Base-by-base conservation (phyloP, 2,888 invertebrate genomes). In the Eilema depressum region DNA sequence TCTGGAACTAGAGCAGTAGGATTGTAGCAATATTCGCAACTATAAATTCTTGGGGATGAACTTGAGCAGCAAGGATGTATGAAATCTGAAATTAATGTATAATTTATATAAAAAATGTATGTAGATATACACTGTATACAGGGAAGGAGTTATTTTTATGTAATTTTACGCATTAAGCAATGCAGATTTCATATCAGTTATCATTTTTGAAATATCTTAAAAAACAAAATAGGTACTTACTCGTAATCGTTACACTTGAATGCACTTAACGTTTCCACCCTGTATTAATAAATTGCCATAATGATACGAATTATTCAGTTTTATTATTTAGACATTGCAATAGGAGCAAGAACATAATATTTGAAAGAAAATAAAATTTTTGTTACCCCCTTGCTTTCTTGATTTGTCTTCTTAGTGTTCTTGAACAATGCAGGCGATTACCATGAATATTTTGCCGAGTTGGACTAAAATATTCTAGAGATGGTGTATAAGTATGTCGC, bases 31-130 rank as follows among this genome's bases (percentile, higher is more conserved):
- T 75, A 75, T 78, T 79, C 78, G 69, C 79, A 71, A 75, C 76
- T 80, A 83, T 82, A 85, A 86, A 85, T 87, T 85, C 87, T 84
- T 81, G 81, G 61, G 62, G 67, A 78, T 75, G 74, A 83, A 88
- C 84, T 88, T 86, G 76, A 70, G 68, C 60, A 33, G 62, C 86
- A 75, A 62, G 80, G 85, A 89, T 85, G 81, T 78, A 76, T n/a
- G 80, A 87, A 85, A 71, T 41, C 23, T 23, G 66, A 63, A 73
- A 75, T 66, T 28, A 47, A 70, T 57, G 12, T 20, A 33, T 20
- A 41, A 23, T 25, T n/a, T 33, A 53, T 25, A 53, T 25, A 59
- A 8, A 41, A 60, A 59, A 28, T 41, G 0, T 30, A 8, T 33
- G 0, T 30, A 8, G 23, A 30, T 59, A 3, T 41, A 23, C 33